phyloP scores from a whole-genome alignment of 2,888 invertebrate genomes.

The Notodonta ziczac region DNA sequence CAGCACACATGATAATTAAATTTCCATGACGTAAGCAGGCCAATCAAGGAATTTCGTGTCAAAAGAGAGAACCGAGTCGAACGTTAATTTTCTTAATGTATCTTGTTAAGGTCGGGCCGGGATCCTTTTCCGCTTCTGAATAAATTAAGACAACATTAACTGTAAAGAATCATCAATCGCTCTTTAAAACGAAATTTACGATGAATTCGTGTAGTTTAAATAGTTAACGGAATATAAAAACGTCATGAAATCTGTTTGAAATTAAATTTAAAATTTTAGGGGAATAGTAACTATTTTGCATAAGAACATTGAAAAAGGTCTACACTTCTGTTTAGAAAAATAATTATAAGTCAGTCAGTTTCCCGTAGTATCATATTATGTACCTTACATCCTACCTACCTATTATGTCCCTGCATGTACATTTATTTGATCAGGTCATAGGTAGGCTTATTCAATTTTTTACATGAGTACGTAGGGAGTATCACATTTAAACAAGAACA shows the following conservation, averaged over 20 bases:
- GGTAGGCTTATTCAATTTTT: too few species aligned
- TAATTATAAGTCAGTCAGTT: too few species aligned
- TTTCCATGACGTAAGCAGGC: constrained; percentile 63
- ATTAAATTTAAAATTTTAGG: neutral
- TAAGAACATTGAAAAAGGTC: too few species aligned
- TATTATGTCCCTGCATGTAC: too few species aligned
- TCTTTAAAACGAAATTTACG: constrained; percentile 55
- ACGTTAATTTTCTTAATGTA: constrained; percentile 79
- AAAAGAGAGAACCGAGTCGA: constrained; percentile 66
- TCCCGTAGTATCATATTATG: too few species aligned
- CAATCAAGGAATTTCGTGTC: constrained; percentile 71
- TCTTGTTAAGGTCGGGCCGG: constrained; percentile 67
- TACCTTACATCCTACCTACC: too few species aligned
- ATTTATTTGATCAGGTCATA: too few species aligned
- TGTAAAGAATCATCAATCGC: constrained; percentile 61
- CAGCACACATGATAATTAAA: constrained; percentile 57
- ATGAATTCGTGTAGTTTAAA: constrained; percentile 29
- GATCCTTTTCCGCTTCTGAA: constrained; percentile 63
- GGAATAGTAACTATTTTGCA: too few species aligned
- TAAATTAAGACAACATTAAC: constrained; percentile 70
- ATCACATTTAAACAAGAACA: neutral
- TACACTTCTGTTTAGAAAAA: too few species aligned
- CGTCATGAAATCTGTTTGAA: neutral
- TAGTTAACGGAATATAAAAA: neutral
- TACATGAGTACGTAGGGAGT: neutral